Evolutionary conservation across 2,113 vertebrate species (phyloP).

Genomic region (Arvicanthis niloticus): DNA sequence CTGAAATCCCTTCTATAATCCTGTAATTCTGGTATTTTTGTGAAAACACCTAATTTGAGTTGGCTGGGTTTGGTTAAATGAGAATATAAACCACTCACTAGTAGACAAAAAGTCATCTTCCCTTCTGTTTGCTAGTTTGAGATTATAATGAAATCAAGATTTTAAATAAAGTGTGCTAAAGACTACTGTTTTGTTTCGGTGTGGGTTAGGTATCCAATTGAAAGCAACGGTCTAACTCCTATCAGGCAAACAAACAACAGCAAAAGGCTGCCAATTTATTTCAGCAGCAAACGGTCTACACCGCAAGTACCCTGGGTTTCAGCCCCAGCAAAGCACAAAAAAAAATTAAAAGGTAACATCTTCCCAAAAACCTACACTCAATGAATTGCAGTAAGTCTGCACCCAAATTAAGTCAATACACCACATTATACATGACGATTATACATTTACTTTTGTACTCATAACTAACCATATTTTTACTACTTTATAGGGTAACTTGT

Average conservation of each 20-base stretch:
- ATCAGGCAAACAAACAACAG: background rate
- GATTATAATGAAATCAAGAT: background rate
- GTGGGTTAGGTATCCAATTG: background rate
- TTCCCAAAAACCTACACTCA: constrained; percentile 38
- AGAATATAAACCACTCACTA: constrained; percentile 27
- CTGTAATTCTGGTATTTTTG: constrained; percentile 9
- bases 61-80: background rate
- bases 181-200: background rate
- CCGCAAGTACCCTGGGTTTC: background rate
- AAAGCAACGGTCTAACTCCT: constrained; percentile 36
- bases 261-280: background rate
- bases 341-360: background rate
- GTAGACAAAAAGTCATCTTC: constrained; percentile 50
- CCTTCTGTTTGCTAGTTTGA: background rate
- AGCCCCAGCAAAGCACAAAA: background rate
- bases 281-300: background rate
- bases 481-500: background rate
- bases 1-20: constrained; percentile 3
- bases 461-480: constrained; percentile 14
- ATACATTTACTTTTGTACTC: background rate
- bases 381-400: background rate
- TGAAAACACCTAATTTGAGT: constrained; percentile 25
- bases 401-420: constrained; percentile 43
- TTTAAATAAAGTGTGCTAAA: constrained; percentile 41
- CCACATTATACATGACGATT: background rate